Conservation (phyloP, 2,113 vertebrate species). For the Rhipidura dahli region DNA sequence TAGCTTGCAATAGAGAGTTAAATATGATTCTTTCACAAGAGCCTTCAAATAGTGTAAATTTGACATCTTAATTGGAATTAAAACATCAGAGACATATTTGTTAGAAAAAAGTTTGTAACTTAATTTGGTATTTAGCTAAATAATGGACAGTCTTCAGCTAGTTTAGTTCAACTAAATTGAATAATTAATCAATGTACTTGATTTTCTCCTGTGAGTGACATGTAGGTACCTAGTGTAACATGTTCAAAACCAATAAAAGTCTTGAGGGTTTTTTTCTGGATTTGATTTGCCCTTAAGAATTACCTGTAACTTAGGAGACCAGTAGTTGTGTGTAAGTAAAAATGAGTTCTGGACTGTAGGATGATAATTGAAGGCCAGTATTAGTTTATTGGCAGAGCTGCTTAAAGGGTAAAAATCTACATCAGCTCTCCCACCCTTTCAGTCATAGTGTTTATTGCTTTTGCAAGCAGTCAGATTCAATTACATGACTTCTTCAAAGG, state of each 20-base stretch:
- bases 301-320: neutral
- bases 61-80: neutral
- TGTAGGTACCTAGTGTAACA: neutral
- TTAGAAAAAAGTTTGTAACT: neutral
- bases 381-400: neutral
- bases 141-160: neutral
- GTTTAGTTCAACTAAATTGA: neutral
- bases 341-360: neutral
- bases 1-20: neutral
- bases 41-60: neutral
- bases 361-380: neutral
- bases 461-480: neutral
- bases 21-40: neutral
- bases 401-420: neutral
- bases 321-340: neutral
- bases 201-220: neutral
- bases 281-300: neutral
- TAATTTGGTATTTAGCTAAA: neutral
- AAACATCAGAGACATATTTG: neutral
- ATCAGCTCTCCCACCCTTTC: neutral
- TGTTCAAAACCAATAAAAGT: neutral
- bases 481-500: slow-evolving; percentile 12
- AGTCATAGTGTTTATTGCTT: neutral
- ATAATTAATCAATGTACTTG: neutral
- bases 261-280: neutral